Base-by-base conservation (phyloP, 2,113 vertebrate genomes). In the Archilochus colubris region DNA sequence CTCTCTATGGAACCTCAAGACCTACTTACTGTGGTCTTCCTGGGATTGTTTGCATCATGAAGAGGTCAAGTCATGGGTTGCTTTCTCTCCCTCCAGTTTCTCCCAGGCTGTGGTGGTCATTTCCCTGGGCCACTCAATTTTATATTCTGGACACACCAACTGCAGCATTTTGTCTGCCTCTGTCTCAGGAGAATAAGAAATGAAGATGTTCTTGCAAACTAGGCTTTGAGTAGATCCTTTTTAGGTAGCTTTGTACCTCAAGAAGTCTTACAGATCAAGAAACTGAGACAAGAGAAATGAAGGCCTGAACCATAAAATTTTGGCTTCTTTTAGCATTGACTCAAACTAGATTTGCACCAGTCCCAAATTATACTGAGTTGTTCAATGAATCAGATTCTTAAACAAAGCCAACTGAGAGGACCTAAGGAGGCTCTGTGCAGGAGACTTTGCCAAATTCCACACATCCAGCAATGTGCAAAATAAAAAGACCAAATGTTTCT, bases 311-410 rank as follows among this genome's bases (percentile, higher is more conserved):
- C 50, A 80, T n/a, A 79, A 62, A 85, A 8, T 12, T 18, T 38
- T 85, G 70, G 38, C 72, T 93, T 88, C 38, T 62, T 87, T 94
- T 91, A 89, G 23, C 0, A 0, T 78, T 67, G 53, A 78, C 44
- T 93, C 62, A 48, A 95, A 83, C 48, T 80, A 75, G 61, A 48
- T 94, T 94, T 94, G 38, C 31, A 63, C 31, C 51, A 83, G 59
- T 15, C 23, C 25, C 28, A 88, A 74, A 69, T 6, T 38, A 8
- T 58, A 43, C 30, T 19, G 58, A 79, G 46, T 19, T 87, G 16
- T 85, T 82, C 0, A 0, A 80, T 69, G 67, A 91, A 51, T 94
- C 84, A 94, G 70, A 79, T 38, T 31, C 22, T 79, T 92, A 58
- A 61, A 66, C 2, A 1, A 76, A 82, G 82, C 75, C 87, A 94